phyloP scores from a whole-genome alignment of 2,888 invertebrate species.

The Taphrorychus bicolor region DNA sequence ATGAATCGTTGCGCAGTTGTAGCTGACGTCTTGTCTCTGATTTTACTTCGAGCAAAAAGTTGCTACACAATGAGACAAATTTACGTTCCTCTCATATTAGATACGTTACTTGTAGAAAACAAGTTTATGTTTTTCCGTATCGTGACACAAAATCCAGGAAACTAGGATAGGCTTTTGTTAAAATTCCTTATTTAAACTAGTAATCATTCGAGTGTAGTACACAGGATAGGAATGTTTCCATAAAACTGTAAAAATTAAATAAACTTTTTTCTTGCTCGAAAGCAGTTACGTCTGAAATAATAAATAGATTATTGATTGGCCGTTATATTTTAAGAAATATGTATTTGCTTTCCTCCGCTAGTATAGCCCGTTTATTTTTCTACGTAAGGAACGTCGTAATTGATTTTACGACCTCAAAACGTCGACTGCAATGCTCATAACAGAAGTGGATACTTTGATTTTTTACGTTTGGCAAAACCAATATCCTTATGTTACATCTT shows the following conservation, averaged over 20 bases:
- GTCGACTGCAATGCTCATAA: too few relatives aligned
- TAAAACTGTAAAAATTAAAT: background rate
- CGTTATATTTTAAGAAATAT: constrained; percentile 3
- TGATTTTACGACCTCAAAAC: background rate
- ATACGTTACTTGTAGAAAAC: background rate
- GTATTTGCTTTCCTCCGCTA: background rate
- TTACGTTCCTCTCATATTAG: too few relatives aligned
- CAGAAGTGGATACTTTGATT: too few relatives aligned
- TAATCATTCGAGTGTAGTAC: background rate
- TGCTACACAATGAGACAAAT: background rate
- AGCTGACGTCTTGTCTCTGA: background rate
- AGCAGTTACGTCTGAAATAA: background rate
- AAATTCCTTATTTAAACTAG: too few relatives aligned
- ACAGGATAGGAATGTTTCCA: background rate
- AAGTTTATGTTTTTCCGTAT: too few relatives aligned
- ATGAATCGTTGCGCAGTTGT: background rate
- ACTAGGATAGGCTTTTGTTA: too few relatives aligned
- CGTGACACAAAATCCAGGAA: background rate
- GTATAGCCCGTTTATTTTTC: background rate
- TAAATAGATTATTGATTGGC: background rate
- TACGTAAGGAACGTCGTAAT: background rate
- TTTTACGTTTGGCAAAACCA: too few relatives aligned
- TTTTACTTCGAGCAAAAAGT: background rate
- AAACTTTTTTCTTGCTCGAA: constrained; percentile 2
- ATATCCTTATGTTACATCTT: too few relatives aligned